phyloP scores from a whole-genome alignment of 2,888 invertebrate species.

The Melanargia galathea region DNA sequence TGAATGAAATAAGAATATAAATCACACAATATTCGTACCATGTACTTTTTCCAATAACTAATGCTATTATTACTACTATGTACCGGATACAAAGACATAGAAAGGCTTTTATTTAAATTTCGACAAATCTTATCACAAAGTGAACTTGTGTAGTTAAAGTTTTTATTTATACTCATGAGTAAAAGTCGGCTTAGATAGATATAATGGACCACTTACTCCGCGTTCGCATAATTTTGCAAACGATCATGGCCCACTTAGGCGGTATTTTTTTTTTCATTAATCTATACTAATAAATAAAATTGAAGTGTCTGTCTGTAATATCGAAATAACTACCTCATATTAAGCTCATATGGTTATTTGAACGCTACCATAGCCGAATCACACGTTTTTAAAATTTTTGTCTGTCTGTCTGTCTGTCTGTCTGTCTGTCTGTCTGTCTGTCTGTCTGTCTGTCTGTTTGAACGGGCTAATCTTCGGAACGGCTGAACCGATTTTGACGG shows the following conservation, averaged over 20 bases:
- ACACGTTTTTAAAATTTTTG: too few relatives aligned
- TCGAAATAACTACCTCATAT: too few relatives aligned
- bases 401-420: too few relatives aligned
- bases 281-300: too few relatives aligned
- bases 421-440: too few relatives aligned
- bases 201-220: conserved; percentile 4
- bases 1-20: not conserved
- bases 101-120: not conserved
- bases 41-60: not conserved
- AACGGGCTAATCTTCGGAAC: too few relatives aligned
- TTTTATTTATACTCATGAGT: conserved; percentile 1
- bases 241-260: conserved; percentile 24
- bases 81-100: not conserved
- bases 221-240: conserved; percentile 25
- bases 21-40: not conserved
- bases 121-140: not conserved
- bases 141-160: conserved; percentile 1
- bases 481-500: too few relatives aligned
- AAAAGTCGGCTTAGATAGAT: conserved; percentile 18
- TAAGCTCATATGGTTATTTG: too few relatives aligned
- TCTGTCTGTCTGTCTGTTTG: too few relatives aligned
- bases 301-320: too few relatives aligned
- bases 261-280: conserved; percentile 3
- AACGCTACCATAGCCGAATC: too few relatives aligned
- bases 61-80: not conserved